phyloP scores from a whole-genome alignment of 2,888 invertebrate species.

The Orthonychiurus folsomi region DNA sequence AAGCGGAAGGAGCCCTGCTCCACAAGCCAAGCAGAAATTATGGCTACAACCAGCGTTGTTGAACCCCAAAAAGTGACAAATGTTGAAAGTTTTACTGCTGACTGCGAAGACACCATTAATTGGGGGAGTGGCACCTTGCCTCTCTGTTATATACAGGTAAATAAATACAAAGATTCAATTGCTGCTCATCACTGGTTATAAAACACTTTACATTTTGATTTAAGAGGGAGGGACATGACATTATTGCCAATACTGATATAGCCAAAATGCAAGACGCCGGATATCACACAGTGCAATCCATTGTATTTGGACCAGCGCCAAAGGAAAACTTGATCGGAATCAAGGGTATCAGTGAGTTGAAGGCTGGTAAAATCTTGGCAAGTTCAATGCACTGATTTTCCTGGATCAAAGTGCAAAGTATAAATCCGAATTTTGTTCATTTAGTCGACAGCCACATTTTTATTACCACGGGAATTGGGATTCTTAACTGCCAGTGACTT shows the following conservation, averaged over 20 bases:
- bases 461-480: conserved; percentile 91
- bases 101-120: no score
- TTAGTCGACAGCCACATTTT: conserved; percentile 72
- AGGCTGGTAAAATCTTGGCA: conserved; percentile 84
- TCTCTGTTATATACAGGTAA: no score
- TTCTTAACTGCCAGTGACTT: conserved; percentile 96
- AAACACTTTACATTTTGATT: no score
- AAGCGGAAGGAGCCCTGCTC: no score
- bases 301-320: conserved; percentile 91
- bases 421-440: conserved; percentile 1
- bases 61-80: no score
- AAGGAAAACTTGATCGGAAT: conserved; percentile 78
- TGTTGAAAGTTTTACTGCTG: no score
- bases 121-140: no score
- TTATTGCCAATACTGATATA: conserved; percentile 74
- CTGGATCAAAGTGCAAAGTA: no score
- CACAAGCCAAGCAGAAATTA: no score
- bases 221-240: conserved; percentile 92
- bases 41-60: no score
- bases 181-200: no score
- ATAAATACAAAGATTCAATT: no score
- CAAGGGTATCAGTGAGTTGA: conserved; percentile 94
- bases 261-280: conserved; percentile 90
- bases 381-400: conserved; percentile 30
- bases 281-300: conserved; percentile 86